phyloP scores from a whole-genome alignment of 1,140 invertebrate genomes.

The Brachionus manjavacas region DNA sequence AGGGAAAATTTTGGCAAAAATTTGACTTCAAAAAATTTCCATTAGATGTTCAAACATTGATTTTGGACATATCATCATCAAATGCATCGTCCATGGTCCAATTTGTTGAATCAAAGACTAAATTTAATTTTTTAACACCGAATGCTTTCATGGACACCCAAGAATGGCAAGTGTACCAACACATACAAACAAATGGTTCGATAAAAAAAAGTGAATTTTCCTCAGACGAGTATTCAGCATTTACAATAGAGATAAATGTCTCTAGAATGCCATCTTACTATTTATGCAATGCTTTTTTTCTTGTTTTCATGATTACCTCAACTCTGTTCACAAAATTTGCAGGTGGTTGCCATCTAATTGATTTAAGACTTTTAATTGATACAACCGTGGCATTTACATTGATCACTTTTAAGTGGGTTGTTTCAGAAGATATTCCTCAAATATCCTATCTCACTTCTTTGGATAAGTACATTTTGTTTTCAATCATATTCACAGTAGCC shows the following conservation, averaged over 20 bases:
- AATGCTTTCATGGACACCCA: constrained; percentile 28
- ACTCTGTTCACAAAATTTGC: not conserved
- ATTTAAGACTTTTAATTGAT: not conserved
- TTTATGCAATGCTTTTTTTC: constrained; percentile 25
- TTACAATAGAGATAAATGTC: not conserved
- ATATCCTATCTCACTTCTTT: constrained; percentile 16
- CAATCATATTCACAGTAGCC: not conserved
- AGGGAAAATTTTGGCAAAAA: constrained; percentile 39
- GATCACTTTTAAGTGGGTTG: constrained; percentile 8
- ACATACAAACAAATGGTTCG: not conserved
- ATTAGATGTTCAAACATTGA: not conserved
- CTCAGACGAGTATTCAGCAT: not conserved
- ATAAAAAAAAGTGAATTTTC: constrained; percentile 3
- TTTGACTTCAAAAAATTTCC: constrained; percentile 37
- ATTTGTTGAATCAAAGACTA: constrained; percentile 1
- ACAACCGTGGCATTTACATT: not conserved
- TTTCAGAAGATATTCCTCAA: constrained; percentile 22
- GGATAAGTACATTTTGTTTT: constrained; percentile 18
- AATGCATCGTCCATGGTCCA: not conserved
- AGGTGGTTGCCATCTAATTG: not conserved
- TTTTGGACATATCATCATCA: not conserved
- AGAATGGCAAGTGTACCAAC: constrained; percentile 5
- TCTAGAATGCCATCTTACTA: constrained; percentile 11
- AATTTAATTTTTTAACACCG: constrained; percentile 14
- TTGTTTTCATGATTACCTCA: not conserved